Base-by-base conservation (phyloP, 2,888 invertebrate species). In the Teleiodes luculella region DNA sequence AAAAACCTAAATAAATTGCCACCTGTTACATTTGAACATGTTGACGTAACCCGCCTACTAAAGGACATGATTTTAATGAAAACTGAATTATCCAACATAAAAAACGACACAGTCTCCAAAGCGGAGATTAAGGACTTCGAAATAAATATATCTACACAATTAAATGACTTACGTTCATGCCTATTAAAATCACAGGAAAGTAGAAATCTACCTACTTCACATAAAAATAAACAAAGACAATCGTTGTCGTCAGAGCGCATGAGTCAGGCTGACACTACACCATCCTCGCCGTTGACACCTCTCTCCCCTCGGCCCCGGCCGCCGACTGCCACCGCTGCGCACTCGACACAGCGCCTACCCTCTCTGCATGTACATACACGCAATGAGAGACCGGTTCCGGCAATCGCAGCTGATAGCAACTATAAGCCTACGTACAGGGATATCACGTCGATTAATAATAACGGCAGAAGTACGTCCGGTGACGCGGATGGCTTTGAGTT, bases 1-100 rank as follows among this genome's bases (percentile, higher is more conserved):
- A 58, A 52, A 37, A 35, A 58, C 37, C 30, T 62, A 5, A 35
- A 58, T 16, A 47, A 52, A 3, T 33, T 60, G 11, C 62, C 62
- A 13, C 55, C 55, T 2, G 47, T 55, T 10, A 20, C 52, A 10
- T 52, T 55, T 33, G 55, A 55, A 20, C 11, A 55, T 52, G 35
- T 55, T 10, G 55, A 55, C 24, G 52, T 47, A 10, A 47, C 52
- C 1, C 36, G 53, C 14, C 47, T 56, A 8, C 36, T 53, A 28
- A 56, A 49, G 13, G 53, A 56, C 35, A 37, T 56, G 48, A 48
- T 49, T 3, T 13, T 24, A 10, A 48, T 55, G 13, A 36, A 28
- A 36, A 24, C 51, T n/a, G 55, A 51, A 31, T 31, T 55, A 30
- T n/a, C n/a, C n/a, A n/a, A n/a, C n/a, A 41, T 33, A 30, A 28